Conservation (phyloP, 2,888 invertebrate genomes). For the Erebia palarica region DNA sequence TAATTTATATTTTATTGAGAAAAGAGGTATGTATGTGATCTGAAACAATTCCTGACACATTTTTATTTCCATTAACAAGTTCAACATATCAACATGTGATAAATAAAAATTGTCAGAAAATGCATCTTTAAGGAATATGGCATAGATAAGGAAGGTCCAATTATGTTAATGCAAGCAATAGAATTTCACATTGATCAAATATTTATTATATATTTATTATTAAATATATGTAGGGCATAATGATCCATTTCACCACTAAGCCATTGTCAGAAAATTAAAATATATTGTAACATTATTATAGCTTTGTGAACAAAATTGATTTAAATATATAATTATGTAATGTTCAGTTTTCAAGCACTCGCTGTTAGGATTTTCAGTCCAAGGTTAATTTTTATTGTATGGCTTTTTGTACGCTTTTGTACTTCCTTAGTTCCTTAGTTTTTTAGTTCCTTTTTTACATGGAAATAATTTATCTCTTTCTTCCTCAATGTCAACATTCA, state of each 20-base stretch:
- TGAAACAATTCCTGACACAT: slow-evolving; percentile 1
- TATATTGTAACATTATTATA: too few relatives aligned
- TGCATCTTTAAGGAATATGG: not conserved
- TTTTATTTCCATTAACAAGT: not conserved
- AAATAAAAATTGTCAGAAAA: not conserved
- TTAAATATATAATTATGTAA: not conserved
- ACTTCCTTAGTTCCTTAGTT: too few relatives aligned
- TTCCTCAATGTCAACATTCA: not conserved
- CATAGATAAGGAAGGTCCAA: not conserved
- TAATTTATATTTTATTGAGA: not conserved
- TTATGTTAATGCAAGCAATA: slow-evolving; percentile 9
- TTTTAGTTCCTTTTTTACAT: too few relatives aligned
- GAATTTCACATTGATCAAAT: not conserved
- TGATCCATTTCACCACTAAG: not conserved
- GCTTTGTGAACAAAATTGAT: too few relatives aligned
- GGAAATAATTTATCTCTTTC: too few relatives aligned
- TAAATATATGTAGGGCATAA: not conserved
- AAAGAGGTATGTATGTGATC: not conserved
- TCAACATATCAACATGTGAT: not conserved
- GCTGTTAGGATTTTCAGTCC: too few relatives aligned
- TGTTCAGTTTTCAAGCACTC: too few relatives aligned
- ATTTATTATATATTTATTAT: too few relatives aligned
- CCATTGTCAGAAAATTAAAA: too few relatives aligned
- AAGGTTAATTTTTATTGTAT: too few relatives aligned
- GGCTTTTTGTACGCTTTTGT: not conserved